A percentile compares a stretch with the other conserved stretches of the same genome.
Evolutionary conservation across 2,888 invertebrate genomes (phyloP).

Genomic region (Diachrysia chrysitis): DNA sequence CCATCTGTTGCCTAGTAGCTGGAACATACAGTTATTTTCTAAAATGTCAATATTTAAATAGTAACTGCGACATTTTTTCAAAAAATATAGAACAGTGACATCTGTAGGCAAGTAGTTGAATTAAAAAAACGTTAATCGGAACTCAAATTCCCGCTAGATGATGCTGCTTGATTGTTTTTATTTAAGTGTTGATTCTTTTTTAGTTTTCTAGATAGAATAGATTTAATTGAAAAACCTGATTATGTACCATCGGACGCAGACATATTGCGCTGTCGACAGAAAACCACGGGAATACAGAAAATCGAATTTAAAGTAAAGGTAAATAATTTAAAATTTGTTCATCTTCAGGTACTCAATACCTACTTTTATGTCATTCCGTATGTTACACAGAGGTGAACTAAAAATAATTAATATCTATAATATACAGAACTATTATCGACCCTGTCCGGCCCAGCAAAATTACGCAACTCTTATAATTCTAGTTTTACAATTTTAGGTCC

Average conservation of each 20-base stretch:
- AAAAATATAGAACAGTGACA: slow-evolving; percentile 19
- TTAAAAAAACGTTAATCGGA: not conserved
- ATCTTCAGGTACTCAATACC: too few species aligned
- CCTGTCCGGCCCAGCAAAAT: too few species aligned
- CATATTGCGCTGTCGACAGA: slow-evolving; percentile 93
- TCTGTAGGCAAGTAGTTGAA: slow-evolving; percentile 24
- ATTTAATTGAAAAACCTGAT: slow-evolving; percentile 89
- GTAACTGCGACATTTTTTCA: not conserved
- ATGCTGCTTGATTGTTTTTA: slow-evolving; percentile 10
- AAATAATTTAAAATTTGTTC: slow-evolving; percentile 13
- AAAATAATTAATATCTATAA: too few species aligned
- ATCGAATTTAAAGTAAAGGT: slow-evolving; percentile 92
- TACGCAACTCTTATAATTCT: too few species aligned
- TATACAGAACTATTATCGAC: too few species aligned
- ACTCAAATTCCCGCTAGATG: slow-evolving; percentile 30
- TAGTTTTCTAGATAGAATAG: slow-evolving; percentile 93
- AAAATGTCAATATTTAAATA: not conserved
- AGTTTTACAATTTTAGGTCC: too few species aligned
- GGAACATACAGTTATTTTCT: not conserved
- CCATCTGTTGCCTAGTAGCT: slow-evolving; percentile 39
- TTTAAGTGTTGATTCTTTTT: slow-evolving; percentile 53
- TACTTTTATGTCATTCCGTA: too few species aligned
- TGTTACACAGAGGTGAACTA: too few species aligned
- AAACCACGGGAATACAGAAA: slow-evolving; percentile 93
- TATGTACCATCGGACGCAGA: slow-evolving; percentile 94